Evolutionary conservation across 2,797 vertebrate species (phyloP).

Genomic region (Danio aesculapii): DNA sequence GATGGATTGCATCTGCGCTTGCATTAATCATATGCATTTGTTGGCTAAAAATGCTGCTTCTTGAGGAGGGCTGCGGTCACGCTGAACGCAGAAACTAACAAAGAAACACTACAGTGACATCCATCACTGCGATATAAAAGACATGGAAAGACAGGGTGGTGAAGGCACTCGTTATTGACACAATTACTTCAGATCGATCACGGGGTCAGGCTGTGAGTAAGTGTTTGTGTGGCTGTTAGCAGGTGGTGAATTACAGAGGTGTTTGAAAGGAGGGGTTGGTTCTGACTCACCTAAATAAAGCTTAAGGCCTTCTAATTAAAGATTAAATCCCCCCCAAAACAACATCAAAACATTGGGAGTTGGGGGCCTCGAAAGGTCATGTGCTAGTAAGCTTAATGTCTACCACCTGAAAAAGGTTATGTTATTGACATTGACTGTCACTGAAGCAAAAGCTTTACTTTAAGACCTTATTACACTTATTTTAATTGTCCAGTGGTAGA

Average conservation of each 20-base stretch:
- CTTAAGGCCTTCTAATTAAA: conserved; percentile 33
- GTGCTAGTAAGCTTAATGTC: conserved; percentile 7
- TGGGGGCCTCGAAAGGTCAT: conserved; percentile 14
- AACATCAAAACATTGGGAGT: conserved; percentile 20
- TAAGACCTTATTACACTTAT: too few species aligned
- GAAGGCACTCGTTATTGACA: conserved; percentile 47
- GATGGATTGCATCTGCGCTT: conserved; percentile 66
- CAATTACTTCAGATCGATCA: conserved; percentile 45
- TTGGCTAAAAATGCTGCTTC: conserved; percentile 50
- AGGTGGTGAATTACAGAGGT: neutral
- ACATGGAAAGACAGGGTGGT: conserved; percentile 16
- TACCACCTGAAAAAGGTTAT: neutral
- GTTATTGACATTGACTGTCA: neutral
- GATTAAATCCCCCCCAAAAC: conserved; percentile 12
- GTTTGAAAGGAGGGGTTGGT: neutral
- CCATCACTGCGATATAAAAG: conserved; percentile 21
- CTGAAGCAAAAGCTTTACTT: too few species aligned
- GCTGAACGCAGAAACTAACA: conserved; percentile 9
- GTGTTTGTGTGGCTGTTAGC: conserved; percentile 29
- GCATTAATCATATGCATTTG: conserved; percentile 78
- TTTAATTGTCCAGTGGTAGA: too few species aligned
- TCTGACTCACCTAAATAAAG: neutral
- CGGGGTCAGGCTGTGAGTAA: conserved; percentile 20
- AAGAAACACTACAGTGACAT: conserved; percentile 41
- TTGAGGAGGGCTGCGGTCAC: conserved; percentile 26